Percentiles rank a stretch among this genome's conserved stretches.
Conservation (phyloP, 37 sponge, comb jelly and placozoan species). For the Diacarnus erythraeanus region DNA sequence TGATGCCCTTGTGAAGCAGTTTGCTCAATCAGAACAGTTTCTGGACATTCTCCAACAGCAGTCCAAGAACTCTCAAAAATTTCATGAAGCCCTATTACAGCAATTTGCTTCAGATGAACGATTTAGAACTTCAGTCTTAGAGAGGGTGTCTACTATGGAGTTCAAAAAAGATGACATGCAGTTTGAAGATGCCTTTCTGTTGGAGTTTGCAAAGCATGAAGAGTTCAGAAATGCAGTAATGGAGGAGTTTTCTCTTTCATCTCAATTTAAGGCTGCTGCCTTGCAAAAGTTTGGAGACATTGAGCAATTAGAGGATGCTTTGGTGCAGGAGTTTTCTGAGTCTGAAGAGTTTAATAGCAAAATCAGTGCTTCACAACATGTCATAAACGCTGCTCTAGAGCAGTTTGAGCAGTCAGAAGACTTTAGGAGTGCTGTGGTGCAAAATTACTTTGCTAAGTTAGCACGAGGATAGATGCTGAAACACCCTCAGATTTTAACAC, state of each 20-base stretch:
- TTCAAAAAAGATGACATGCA: not conserved
- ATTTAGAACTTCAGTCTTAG: not conserved
- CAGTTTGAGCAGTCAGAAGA: not conserved
- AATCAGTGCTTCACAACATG: not conserved
- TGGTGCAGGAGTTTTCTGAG: not conserved
- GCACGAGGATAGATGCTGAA: too few relatives aligned
- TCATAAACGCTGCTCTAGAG: not conserved
- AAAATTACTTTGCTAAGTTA: too few relatives aligned
- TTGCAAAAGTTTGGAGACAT: not conserved
- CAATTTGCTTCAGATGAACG: not conserved
- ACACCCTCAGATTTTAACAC: too few relatives aligned
- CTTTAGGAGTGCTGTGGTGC: not conserved
- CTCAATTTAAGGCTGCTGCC: not conserved
- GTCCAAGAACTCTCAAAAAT: not conserved
- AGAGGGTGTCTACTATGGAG: not conserved
- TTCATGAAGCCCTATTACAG: not conserved
- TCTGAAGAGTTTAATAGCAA: not conserved
- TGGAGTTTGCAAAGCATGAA: not conserved
- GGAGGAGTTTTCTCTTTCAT: not conserved
- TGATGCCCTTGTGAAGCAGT: not conserved
- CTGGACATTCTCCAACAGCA: not conserved
- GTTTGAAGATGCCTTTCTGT: not conserved
- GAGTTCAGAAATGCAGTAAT: not conserved
- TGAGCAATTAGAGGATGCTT: not conserved
- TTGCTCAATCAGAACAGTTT: not conserved